Conservation (phyloP, 2,888 invertebrate species). For the Scelioninae gen. 2 region DNA sequence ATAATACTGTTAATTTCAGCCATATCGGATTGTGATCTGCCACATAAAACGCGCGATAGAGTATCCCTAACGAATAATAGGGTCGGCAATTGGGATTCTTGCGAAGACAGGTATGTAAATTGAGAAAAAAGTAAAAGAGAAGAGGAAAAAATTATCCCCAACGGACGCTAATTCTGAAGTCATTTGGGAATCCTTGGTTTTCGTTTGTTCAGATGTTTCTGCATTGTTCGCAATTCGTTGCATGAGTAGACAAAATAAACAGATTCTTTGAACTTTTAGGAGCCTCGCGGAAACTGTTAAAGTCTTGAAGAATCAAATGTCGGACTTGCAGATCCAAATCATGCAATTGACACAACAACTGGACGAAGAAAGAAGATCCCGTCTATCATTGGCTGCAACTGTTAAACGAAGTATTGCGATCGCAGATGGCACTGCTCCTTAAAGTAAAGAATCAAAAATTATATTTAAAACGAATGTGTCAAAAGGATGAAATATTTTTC, state of each 20-base stretch:
- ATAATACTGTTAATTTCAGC: conserved; percentile 70
- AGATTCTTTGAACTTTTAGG: conserved; percentile 73
- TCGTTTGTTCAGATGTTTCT: conserved; percentile 36
- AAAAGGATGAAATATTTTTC: conserved; percentile 31
- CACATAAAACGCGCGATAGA: conserved; percentile 72
- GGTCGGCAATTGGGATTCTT: conserved; percentile 71
- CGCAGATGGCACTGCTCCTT: conserved; percentile 65
- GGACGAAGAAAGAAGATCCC: conserved; percentile 81
- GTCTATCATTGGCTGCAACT: conserved; percentile 74
- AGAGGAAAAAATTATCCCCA: too few relatives aligned
- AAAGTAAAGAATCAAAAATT: conserved; percentile 5
- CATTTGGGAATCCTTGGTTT: conserved; percentile 48
- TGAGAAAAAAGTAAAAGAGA: conserved; percentile 26
- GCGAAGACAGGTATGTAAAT: conserved; percentile 71
- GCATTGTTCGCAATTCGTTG: conserved; percentile 1
- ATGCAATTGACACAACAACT: conserved; percentile 79
- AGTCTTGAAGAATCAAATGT: conserved; percentile 84
- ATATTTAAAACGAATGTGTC: conserved; percentile 9
- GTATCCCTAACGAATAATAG: conserved; percentile 71
- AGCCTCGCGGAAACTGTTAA: conserved; percentile 87
- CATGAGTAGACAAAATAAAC: background rate
- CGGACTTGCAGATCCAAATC: conserved; percentile 80
- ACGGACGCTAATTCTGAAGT: conserved; percentile 74
- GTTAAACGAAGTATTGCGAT: conserved; percentile 72
- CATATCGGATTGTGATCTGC: conserved; percentile 72